Evolutionary conservation across 2,888 invertebrate genomes (phyloP).

Genomic region (Agriopis aurantiaria): DNA sequence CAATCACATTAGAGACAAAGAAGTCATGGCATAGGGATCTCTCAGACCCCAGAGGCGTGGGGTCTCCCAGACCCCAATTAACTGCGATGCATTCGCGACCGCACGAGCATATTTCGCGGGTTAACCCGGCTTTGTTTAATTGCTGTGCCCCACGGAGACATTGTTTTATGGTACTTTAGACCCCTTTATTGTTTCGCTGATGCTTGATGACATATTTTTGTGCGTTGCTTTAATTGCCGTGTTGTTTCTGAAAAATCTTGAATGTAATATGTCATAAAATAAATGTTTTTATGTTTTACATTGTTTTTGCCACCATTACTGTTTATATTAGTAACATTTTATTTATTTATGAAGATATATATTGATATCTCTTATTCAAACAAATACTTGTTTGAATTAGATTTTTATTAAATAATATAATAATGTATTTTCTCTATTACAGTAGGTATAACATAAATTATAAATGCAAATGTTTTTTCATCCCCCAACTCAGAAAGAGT

Average conservation of each 20-base stretch:
- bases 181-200: constrained; percentile 21
- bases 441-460: neutral
- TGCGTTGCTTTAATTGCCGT: constrained; percentile 10
- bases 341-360: no score
- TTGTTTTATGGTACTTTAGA: constrained; percentile 35
- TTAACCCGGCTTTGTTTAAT: constrained; percentile 46
- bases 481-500: no score
- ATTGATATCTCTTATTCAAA: no score
- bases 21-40: constrained; percentile 18
- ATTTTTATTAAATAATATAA: no score
- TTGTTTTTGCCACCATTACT: no score
- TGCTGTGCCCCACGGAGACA: constrained; percentile 28
- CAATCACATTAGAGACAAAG: constrained; percentile 39
- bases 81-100: constrained; percentile 48
- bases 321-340: no score
- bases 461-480: neutral
- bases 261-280: neutral
- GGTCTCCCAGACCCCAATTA: constrained; percentile 42
- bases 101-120: constrained; percentile 64
- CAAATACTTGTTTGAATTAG: no score
- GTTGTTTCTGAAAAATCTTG: neutral
- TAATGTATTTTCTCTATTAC: no score
- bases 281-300: neutral
- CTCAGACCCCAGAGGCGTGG: constrained; percentile 21
- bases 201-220: constrained; percentile 31